These are phyloP conservation scores for Sebastes minor DNA, from an alignment of 2,797 vertebrate species.

Conservation along the genomic window DNA sequence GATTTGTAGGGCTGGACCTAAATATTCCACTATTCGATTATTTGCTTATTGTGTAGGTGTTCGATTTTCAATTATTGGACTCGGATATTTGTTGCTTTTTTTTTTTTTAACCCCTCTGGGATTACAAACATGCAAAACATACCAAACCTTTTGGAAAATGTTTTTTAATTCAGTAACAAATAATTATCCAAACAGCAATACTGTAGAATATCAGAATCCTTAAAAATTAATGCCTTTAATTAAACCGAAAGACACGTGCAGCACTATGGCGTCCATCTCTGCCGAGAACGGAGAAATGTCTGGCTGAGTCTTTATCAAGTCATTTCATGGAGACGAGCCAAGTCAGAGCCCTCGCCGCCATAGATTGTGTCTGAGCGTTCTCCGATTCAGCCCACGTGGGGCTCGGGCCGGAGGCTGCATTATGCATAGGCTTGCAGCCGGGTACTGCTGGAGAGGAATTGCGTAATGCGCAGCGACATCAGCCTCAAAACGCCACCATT, in stretches of 20 bases:
- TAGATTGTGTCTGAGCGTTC: not conserved
- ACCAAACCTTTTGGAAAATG: not conserved
- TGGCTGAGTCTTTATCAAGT: not conserved
- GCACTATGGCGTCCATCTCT: not conserved
- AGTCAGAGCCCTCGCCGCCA: not conserved
- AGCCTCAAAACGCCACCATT: not conserved
- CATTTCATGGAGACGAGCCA: not conserved
- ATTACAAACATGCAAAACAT: not conserved
- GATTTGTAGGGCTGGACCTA: not conserved
- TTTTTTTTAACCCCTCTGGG: not conserved
- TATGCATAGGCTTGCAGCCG: not conserved
- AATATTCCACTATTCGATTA: not conserved
- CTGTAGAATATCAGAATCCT: not conserved
- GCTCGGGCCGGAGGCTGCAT: not conserved
- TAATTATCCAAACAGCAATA: not conserved
- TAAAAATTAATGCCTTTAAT: not conserved
- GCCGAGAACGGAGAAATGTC: not conserved
- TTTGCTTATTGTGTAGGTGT: not conserved
- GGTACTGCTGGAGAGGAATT: no score
- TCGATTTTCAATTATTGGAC: not conserved
- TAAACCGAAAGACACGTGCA: no score
- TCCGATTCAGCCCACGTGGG: not conserved
- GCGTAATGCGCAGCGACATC: not conserved
- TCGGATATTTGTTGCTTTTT: not conserved
- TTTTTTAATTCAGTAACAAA: not conserved